Evolutionary conservation across 2,888 invertebrate genomes (phyloP).

Genomic region (Megalurothrips usitatus): DNA sequence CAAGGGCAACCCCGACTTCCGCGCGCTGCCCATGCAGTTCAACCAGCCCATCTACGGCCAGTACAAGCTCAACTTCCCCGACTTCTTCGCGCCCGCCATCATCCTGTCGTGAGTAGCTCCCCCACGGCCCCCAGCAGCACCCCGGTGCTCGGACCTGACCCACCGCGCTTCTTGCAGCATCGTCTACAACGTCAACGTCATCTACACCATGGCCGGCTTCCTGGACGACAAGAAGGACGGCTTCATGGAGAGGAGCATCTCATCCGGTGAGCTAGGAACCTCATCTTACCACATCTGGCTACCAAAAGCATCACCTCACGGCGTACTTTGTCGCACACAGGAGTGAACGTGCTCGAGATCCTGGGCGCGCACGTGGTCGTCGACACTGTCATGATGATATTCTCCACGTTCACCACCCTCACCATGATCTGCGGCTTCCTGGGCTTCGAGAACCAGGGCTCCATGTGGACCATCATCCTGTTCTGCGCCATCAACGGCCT

Average conservation of each 20-base stretch:
- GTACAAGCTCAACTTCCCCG: constrained; percentile 61
- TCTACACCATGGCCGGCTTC: constrained; percentile 55
- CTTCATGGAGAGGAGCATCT: constrained; percentile 79
- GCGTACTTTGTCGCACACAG: neutral
- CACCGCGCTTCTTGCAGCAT: constrained; percentile 50
- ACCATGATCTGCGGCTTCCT: neutral
- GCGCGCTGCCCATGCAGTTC: constrained; percentile 59
- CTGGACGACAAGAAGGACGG: constrained; percentile 77
- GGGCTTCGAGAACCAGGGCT: neutral
- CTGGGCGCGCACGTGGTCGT: constrained; percentile 1
- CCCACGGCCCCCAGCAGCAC: constrained; percentile 23
- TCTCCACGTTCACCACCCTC: neutral
- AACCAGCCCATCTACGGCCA: constrained; percentile 64
- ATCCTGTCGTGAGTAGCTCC: constrained; percentile 64
- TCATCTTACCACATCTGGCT: neutral
- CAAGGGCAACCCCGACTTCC: constrained; percentile 42
- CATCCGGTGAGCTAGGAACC: constrained; percentile 55
- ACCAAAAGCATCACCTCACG: neutral
- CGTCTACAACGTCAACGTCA: neutral
- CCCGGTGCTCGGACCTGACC: constrained; percentile 57
- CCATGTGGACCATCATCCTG: neutral
- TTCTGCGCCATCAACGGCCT: neutral
- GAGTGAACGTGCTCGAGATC: neutral
- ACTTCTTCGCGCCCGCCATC: constrained; percentile 78
- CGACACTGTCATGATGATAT: neutral